Evolutionary conservation across 1,140 invertebrate genomes (phyloP).

Genomic region (Papilio helenus): DNA sequence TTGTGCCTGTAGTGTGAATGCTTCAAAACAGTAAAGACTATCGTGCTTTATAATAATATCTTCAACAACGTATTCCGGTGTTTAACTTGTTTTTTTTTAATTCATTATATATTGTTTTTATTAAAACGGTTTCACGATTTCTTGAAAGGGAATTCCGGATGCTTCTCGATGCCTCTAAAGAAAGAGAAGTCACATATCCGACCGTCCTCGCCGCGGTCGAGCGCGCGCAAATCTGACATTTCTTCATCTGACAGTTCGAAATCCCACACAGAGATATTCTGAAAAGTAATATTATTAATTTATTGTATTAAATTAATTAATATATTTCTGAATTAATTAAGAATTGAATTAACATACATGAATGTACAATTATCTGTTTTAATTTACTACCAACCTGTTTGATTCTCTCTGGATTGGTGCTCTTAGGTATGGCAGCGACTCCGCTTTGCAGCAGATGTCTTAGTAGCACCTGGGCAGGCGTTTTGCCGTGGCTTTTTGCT

Average conservation of each 20-base stretch:
- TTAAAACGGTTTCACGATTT: slow-evolving; percentile 44
- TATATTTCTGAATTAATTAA: neutral
- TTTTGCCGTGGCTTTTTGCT: slow-evolving; percentile 87
- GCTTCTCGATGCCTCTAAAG: slow-evolving; percentile 83
- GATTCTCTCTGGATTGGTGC: slow-evolving; percentile 88
- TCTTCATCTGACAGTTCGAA: slow-evolving; percentile 76
- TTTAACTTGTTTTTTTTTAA: too few relatives aligned
- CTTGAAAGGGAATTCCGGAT: slow-evolving; percentile 86
- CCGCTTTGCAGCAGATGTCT: slow-evolving; percentile 89
- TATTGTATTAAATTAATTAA: neutral
- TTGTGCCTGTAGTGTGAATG: neutral
- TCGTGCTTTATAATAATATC: too few relatives aligned
- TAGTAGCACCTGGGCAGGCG: slow-evolving; percentile 90
- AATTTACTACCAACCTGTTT: slow-evolving; percentile 63
- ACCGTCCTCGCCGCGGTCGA: slow-evolving; percentile 87
- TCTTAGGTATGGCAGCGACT: slow-evolving; percentile 93
- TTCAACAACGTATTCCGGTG: too few relatives aligned
- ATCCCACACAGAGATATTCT: slow-evolving; percentile 75
- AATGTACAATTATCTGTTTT: neutral
- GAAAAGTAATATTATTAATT: slow-evolving; percentile 40
- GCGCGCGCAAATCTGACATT: slow-evolving; percentile 78
- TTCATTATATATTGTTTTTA: slow-evolving; percentile 28
- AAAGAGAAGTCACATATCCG: slow-evolving; percentile 86
- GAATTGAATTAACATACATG: neutral
- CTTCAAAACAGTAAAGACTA: too few relatives aligned